Evolutionary conservation across 2,888 invertebrate genomes (phyloP).

Genomic region (Campoletis raptor): DNA sequence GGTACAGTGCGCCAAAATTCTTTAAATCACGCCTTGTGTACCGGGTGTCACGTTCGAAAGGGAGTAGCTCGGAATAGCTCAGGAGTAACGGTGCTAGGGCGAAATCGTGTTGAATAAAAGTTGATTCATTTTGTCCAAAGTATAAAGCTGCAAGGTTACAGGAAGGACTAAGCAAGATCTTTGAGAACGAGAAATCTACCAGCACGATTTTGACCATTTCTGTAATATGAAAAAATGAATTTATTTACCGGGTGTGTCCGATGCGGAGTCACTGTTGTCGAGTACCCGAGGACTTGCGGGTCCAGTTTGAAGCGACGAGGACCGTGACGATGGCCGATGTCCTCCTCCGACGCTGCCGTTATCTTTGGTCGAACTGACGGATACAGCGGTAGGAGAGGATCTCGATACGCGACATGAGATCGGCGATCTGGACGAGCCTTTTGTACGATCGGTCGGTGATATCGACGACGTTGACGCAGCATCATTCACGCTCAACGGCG

Average conservation of each 20-base stretch:
- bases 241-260: constrained; percentile 77
- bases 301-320: constrained; percentile 74
- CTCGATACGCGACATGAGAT: constrained; percentile 72
- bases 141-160: background rate
- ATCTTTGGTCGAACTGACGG: constrained; percentile 71
- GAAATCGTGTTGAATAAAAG: background rate
- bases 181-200: too few relatives aligned
- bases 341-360: constrained; percentile 61
- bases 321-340: constrained; percentile 72
- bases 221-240: background rate
- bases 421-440: constrained; percentile 71
- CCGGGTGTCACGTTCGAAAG: background rate
- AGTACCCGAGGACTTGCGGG: constrained; percentile 75
- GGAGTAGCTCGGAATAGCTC: background rate
- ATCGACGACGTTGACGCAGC: constrained; percentile 75
- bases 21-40: background rate
- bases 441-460: constrained; percentile 61
- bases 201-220: too few relatives aligned
- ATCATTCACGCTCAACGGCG: constrained; percentile 84
- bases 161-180: too few relatives aligned
- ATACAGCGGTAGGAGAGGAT: constrained; percentile 71
- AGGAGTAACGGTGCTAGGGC: background rate
- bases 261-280: constrained; percentile 76
- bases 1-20: constrained; percentile 3
- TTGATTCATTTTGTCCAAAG: background rate